Evolutionary conservation across 2,113 vertebrate genomes (phyloP), one percentile per base, ranked within the genome.

Genomic region (Tympanuchus pallidicinctus): DNA sequence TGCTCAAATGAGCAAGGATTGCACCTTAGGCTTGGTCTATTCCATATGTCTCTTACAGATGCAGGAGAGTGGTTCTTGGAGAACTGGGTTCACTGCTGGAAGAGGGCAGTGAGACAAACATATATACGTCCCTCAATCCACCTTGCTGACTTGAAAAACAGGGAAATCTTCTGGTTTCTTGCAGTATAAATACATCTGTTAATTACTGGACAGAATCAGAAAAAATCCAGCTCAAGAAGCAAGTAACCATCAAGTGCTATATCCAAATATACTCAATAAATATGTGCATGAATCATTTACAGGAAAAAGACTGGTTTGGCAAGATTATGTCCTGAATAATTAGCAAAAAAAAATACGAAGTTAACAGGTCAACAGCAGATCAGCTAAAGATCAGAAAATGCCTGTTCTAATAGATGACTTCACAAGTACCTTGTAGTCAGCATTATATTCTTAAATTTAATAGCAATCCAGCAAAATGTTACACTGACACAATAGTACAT

Each of bases 291-390:
- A 79, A 69, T 50, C 63, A 66, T 43, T 52, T 45, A 25, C 4
- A 34, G 57, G 32, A 13, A 8, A 12, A 22, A 11, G 3, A 18
- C 17, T 5, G 3, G 32, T 88, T 66, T 82, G 52, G 20, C 57
- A 87, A 66, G 32, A 47, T 78, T 67, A 27, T 0, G 1, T 36
- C 3, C 20, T 88, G 15, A 0, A 0, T 54, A 66, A 81, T 43
- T 69, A 73, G 32, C 22, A 76, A 52, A 3, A 65, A 65, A 30
- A 7, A 70, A 5, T 21, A 16, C 5, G 14, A 12, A 43, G 24
- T 48, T 66, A 80, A 17, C 18, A 42, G 42, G 24, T 48, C 63
- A 80, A 17, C 18, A 42, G 42, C 4, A 48, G 25, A 34, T 32
- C 54, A 11, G 27, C 17, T 67, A 65, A 52, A 24, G 18, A 13